Base-by-base conservation (phyloP, 92 coral and sea anemone genomes). In the Phymanthus crucifer region DNA sequence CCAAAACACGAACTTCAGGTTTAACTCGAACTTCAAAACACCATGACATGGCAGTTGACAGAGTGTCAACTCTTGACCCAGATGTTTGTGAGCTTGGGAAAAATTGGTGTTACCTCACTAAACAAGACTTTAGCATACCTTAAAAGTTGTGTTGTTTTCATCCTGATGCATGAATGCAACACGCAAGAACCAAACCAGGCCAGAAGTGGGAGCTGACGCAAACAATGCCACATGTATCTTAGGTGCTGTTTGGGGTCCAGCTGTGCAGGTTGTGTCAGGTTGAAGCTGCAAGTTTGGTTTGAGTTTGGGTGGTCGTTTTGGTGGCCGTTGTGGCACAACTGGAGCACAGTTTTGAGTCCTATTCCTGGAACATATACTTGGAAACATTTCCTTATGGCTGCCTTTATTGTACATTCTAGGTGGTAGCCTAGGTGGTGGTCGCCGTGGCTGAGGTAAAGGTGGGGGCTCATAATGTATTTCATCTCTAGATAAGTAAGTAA, bases 121-220 rank as follows among this genome's bases (percentile, higher is more conserved):
- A 71, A 72, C 34, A 72, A 72, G 11, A 3, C 58, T 11, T 69
- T 34, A n/a, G 37, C 66, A 71, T 32, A 92, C 97, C 90, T 90
- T 80, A 7, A 90, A 83, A 47, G 97, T 90, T n/a, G 84, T n/a
- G 40, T 84, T 83, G 32, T 83, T 89, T 24, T 68, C 83, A 72
- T 87, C 91, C 71, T 92, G 90, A 32, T 78, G 81, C 87, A 92
- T 81, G 21, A 92, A 91, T 23, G 89, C 93, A 52, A 92, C 87
- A 46, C 93, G 89, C 70, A 92, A 72, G 75, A 90, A 91, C 93
- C 93, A 92, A 21, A 82, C 86, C 24, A 87, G 88, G 9, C 97
- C 90, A 45, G 71, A 73, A 23, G 82, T 58, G 12, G 93, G 90
- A 46, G 70, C 75, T 10, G 94, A 87, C 2, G 94, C 91, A 72